Percentiles rank a stretch among this genome's conserved stretches.
phyloP scores from a whole-genome alignment of 2,888 invertebrate genomes.

The Eristalis tenax region DNA sequence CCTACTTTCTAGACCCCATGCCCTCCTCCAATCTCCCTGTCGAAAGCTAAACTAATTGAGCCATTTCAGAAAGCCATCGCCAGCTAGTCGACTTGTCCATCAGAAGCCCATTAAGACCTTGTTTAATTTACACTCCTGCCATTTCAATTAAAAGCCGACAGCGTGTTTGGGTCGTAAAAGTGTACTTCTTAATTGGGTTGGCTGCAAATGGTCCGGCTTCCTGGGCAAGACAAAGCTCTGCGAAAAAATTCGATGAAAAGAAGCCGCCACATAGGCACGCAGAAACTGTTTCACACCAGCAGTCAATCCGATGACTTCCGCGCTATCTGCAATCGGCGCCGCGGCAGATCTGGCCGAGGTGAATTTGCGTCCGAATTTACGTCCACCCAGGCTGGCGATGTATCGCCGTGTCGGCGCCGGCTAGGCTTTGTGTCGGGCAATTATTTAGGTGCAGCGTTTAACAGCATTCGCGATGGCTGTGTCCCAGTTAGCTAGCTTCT shows the following conservation, averaged over 20 bases:
- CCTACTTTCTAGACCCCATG: too few relatives aligned
- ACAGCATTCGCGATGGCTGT: background rate
- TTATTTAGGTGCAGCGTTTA: conserved; percentile 61
- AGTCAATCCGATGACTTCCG: background rate
- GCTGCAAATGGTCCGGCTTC: conserved; percentile 29
- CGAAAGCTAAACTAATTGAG: too few relatives aligned
- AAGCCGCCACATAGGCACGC: conserved; percentile 50
- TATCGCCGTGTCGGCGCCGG: background rate
- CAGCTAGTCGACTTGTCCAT: too few relatives aligned
- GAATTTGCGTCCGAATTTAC: conserved; percentile 41
- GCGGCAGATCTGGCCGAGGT: conserved; percentile 11
- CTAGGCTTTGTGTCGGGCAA: conserved; percentile 21
- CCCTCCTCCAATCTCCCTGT: too few relatives aligned
- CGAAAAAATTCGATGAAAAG: conserved; percentile 60
- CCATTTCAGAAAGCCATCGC: too few relatives aligned
- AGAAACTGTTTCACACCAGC: conserved; percentile 55
- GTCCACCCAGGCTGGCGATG: conserved; percentile 16
- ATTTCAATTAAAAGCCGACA: conserved; percentile 17
- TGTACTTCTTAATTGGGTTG: conserved; percentile 59
- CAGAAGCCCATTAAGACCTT: background rate
- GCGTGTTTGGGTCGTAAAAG: conserved; percentile 44
- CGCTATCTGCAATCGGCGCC: conserved; percentile 54
- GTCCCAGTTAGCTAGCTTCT: conserved; percentile 22
- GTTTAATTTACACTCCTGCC: background rate
- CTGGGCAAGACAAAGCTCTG: conserved; percentile 2